phyloP scores from a whole-genome alignment of 37 sponge, comb jelly and placozoan species.

The Mnemiopsis leidyi region DNA sequence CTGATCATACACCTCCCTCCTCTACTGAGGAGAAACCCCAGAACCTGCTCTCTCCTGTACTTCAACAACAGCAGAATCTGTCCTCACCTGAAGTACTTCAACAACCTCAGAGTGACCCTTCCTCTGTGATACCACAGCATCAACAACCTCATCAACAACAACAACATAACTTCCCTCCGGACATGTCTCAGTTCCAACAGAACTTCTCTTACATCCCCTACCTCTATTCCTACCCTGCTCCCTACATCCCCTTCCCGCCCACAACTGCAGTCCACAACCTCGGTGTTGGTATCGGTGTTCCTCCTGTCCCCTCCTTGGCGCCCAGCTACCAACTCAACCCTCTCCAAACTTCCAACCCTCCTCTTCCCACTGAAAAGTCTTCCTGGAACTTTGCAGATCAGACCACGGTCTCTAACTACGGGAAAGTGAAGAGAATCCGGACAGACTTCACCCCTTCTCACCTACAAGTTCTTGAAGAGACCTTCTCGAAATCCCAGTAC shows the following conservation, averaged over 20 bases:
- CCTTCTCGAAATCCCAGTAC: conserved; percentile 27
- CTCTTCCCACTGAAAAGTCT: background rate
- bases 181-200: background rate
- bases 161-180: background rate
- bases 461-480: background rate
- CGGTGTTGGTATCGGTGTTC: too few relatives aligned
- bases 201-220: conserved; percentile 17
- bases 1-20: too few relatives aligned
- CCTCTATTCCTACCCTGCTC: background rate
- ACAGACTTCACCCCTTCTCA: conserved; percentile 40
- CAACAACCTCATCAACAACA: background rate
- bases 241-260: conserved; percentile 53
- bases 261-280: background rate
- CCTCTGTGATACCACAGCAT: background rate
- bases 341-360: background rate
- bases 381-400: conserved; percentile 17
- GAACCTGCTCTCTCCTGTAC: too few relatives aligned
- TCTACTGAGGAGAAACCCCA: too few relatives aligned
- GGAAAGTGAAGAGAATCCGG: conserved; percentile 40
- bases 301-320: background rate
- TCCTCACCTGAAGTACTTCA: background rate
- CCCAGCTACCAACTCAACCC: background rate
- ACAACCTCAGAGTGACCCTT: background rate
- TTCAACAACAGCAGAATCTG: background rate
- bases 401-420: background rate